Evolutionary conservation across 92 coral and sea anemone genomes (phyloP).

Genomic region (Paragorgia papillata): DNA sequence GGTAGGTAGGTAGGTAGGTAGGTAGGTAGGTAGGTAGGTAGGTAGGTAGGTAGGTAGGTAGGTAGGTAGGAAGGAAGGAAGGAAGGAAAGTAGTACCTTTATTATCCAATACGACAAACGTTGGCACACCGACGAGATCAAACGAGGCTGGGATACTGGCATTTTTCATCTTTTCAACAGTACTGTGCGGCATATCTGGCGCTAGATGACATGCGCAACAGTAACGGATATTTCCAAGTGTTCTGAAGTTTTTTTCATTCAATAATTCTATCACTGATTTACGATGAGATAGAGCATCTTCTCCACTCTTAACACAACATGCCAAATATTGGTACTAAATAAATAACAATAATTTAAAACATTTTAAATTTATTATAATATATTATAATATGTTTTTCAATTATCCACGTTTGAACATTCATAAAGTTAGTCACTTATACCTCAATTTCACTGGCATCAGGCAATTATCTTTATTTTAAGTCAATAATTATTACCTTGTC

Average conservation of each 20-base stretch:
- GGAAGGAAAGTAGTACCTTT: no score
- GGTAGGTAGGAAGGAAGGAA: no score
- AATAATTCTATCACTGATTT: conserved; percentile 65
- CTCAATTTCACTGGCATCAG: no score
- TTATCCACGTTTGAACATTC: no score
- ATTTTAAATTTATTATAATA: no score
- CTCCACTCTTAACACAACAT: conserved; percentile 86
- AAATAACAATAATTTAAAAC: not conserved
- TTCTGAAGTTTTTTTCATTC: conserved; percentile 54
- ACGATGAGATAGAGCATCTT: conserved; percentile 65
- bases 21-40: no score
- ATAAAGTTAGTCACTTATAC: no score
- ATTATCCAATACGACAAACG: conserved; percentile 65
- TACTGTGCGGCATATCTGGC: conserved; percentile 56
- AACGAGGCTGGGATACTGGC: conserved; percentile 49
- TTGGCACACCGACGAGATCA: conserved; percentile 91
- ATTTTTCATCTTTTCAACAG: conserved; percentile 55
- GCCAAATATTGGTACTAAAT: conserved; percentile 66
- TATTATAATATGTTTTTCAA: no score
- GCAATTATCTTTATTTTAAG: no score
- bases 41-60: no score
- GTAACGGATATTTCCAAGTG: conserved; percentile 61
- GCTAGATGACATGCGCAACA: conserved; percentile 81
- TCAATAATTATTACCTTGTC: conserved; percentile 55
- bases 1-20: no score